phyloP scores from a whole-genome alignment of 2,888 invertebrate species.

The Branchinecta sandiegonensis region DNA sequence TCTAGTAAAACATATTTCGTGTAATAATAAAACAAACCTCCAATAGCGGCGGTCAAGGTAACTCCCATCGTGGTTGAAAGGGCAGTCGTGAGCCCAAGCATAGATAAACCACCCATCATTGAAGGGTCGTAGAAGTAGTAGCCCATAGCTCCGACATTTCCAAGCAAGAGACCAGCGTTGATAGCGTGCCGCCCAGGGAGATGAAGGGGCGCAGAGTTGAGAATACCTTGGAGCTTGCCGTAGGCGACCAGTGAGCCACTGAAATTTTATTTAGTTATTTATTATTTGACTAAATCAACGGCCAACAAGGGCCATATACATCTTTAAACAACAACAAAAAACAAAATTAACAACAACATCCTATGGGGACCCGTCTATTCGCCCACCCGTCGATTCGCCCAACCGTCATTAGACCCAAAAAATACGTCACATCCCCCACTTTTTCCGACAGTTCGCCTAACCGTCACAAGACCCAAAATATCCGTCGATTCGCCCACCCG shows the following conservation, averaged over 20 bases:
- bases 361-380: no score
- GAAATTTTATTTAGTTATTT: no score
- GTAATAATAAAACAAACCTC: constrained; percentile 43
- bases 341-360: no score
- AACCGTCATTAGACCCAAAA: no score
- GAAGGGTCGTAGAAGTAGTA: constrained; percentile 49
- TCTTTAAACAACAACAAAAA: no score
- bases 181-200: constrained; percentile 66
- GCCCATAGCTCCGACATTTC: constrained; percentile 57
- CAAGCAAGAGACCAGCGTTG: constrained; percentile 51
- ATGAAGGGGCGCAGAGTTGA: constrained; percentile 63
- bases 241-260: constrained; percentile 78
- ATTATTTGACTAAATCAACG: no score
- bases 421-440: no score
- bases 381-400: no score
- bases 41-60: constrained; percentile 74
- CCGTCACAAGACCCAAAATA: no score
- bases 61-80: constrained; percentile 68
- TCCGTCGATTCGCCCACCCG: no score
- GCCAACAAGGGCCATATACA: no score
- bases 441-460: no score
- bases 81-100: constrained; percentile 57
- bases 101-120: constrained; percentile 51
- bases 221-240: constrained; percentile 63
- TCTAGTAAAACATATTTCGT: not conserved